Conservation (phyloP, 2,888 invertebrate genomes). For the Drosophila infuscata region DNA sequence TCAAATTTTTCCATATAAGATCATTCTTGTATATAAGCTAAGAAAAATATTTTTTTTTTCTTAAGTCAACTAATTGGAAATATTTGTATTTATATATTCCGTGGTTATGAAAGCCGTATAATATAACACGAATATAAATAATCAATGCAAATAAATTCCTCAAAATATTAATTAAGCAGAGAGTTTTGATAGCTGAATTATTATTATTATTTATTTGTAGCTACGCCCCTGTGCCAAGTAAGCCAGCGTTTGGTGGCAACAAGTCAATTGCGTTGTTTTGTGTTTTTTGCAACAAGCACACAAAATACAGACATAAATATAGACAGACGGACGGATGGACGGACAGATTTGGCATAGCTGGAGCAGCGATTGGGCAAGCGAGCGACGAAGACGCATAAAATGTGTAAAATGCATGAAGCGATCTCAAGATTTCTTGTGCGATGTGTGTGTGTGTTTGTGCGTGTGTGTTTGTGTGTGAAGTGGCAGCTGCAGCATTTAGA, state of each 20-base stretch:
- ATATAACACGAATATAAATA: neutral
- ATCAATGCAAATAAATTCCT: neutral
- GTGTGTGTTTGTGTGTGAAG: constrained; percentile 28
- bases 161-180: neutral
- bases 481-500: constrained; percentile 66
- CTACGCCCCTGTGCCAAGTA: constrained; percentile 40
- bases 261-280: constrained; percentile 53
- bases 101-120: neutral
- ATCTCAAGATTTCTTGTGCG: constrained; percentile 51
- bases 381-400: constrained; percentile 62
- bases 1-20: neutral
- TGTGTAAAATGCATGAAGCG: constrained; percentile 67
- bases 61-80: neutral
- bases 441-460: constrained; percentile 23
- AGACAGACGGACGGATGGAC: neutral
- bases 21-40: neutral
- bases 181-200: neutral
- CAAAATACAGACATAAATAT: constrained; percentile 21
- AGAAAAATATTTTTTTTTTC: neutral
- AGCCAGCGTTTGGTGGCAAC: constrained; percentile 39
- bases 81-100: neutral
- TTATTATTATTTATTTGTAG: neutral
- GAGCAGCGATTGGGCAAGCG: constrained; percentile 59
- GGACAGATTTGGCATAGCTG: constrained; percentile 41
- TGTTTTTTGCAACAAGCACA: constrained; percentile 52